Conservation (phyloP, 2,113 vertebrate genomes). For the Natator depressus region DNA sequence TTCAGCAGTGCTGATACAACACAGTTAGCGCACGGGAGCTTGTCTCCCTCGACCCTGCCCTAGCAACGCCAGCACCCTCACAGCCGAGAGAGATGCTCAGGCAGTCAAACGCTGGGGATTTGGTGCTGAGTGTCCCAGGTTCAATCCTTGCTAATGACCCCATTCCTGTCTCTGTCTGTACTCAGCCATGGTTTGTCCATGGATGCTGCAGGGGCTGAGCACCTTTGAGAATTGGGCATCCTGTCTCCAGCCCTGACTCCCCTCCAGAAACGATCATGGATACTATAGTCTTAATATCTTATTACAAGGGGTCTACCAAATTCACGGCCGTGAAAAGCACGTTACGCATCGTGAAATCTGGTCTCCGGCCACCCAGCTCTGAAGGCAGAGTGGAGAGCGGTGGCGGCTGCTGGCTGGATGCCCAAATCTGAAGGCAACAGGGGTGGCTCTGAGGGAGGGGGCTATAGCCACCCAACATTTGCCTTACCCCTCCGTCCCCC, state of each 20-base stretch:
- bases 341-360: too few species aligned
- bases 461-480: not conserved
- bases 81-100: too few species aligned
- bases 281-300: not conserved
- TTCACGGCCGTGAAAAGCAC: too few species aligned
- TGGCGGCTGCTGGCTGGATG: too few species aligned
- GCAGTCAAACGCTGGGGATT: not conserved
- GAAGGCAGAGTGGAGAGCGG: too few species aligned
- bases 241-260: too few species aligned
- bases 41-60: not conserved
- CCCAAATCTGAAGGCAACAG: too few species aligned
- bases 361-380: too few species aligned
- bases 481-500: too few species aligned
- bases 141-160: not conserved
- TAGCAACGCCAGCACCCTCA: not conserved
- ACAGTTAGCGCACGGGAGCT: not conserved
- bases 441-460: too few species aligned
- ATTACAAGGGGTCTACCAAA: too few species aligned
- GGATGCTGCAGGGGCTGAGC: not conserved
- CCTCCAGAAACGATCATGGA: not conserved
- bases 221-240: not conserved
- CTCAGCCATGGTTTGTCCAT: not conserved
- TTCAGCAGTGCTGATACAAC: not conserved
- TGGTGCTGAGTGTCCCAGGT: not conserved
- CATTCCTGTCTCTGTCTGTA: not conserved